Evolutionary conservation across 1,140 invertebrate species (phyloP).

Genomic region (Globodera rostochiensis): DNA sequence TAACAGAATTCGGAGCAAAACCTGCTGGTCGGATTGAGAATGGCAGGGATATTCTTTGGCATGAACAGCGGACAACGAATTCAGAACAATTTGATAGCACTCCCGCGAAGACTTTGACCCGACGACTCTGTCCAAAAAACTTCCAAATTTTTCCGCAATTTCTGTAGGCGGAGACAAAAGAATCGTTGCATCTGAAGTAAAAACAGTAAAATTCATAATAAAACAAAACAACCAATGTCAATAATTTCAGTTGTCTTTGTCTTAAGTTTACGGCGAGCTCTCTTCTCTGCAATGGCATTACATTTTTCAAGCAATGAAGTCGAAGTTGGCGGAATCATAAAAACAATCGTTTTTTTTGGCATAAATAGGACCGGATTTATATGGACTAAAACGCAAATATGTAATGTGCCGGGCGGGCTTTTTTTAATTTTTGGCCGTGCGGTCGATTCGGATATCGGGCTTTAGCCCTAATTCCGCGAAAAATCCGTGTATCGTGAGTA

Average conservation of each 20-base stretch:
- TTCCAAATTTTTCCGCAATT: not conserved
- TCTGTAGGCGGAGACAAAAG: not conserved
- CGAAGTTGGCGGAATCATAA: not conserved
- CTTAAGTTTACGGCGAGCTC: not conserved
- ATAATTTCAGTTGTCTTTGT: not conserved
- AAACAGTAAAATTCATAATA: too few relatives aligned
- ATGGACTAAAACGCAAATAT: too few relatives aligned
- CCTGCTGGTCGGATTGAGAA: not conserved
- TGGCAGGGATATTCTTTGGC: not conserved
- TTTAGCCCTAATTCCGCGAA: too few relatives aligned
- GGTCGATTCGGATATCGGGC: too few relatives aligned
- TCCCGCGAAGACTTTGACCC: not conserved
- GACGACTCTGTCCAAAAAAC: not conserved
- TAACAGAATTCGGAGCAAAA: too few relatives aligned
- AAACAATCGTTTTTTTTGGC: too few relatives aligned
- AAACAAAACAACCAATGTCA: not conserved
- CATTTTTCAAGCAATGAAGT: not conserved
- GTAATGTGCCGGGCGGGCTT: too few relatives aligned
- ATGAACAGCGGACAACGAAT: not conserved
- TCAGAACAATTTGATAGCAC: not conserved
- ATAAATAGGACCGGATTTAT: too few relatives aligned
- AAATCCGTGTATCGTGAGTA: too few relatives aligned
- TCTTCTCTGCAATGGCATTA: not conserved
- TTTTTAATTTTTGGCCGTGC: too few relatives aligned
- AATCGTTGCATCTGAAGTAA: conserved; percentile 1